A percentile compares a stretch with the other conserved stretches of the same genome.
Evolutionary conservation across 2,113 vertebrate genomes (phyloP).

Genomic region (Eubucco bourcierii): DNA sequence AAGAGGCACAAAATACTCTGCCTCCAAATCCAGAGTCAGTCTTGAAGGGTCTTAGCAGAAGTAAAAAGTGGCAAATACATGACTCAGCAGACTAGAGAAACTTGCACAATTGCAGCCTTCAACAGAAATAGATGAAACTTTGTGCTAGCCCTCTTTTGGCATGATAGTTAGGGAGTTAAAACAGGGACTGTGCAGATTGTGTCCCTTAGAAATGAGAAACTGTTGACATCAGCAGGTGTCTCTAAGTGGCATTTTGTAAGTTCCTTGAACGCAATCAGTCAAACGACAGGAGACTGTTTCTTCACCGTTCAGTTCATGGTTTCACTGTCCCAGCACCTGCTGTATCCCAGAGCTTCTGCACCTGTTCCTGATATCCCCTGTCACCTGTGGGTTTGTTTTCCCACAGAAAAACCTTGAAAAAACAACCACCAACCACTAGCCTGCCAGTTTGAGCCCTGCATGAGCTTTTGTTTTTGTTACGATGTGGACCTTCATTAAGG

Average conservation of each 20-base stretch:
- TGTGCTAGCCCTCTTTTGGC: not conserved
- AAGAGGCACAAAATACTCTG: not conserved
- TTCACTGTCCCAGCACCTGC: not conserved
- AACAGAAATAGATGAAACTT: not conserved
- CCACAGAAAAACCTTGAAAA: not conserved
- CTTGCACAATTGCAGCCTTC: not conserved
- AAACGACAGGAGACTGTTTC: not conserved
- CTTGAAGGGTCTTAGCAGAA: not conserved
- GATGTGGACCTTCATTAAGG: not conserved
- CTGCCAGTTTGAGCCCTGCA: not conserved
- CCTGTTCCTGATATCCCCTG: not conserved
- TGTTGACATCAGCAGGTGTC: not conserved
- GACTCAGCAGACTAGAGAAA: not conserved
- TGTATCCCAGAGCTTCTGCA: not conserved
- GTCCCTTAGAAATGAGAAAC: not conserved
- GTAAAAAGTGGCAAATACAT: not conserved
- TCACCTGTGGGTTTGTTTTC: not conserved
- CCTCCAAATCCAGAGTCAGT: not conserved
- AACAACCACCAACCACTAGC: not conserved
- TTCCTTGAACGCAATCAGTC: not conserved
- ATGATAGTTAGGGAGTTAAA: not conserved
- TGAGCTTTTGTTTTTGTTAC: not conserved
- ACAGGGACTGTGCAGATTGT: not conserved
- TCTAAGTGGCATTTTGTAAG: not conserved
- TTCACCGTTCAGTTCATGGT: not conserved